phyloP scores from a whole-genome alignment of 1,140 invertebrate species.

The Drosophila bocqueti region DNA sequence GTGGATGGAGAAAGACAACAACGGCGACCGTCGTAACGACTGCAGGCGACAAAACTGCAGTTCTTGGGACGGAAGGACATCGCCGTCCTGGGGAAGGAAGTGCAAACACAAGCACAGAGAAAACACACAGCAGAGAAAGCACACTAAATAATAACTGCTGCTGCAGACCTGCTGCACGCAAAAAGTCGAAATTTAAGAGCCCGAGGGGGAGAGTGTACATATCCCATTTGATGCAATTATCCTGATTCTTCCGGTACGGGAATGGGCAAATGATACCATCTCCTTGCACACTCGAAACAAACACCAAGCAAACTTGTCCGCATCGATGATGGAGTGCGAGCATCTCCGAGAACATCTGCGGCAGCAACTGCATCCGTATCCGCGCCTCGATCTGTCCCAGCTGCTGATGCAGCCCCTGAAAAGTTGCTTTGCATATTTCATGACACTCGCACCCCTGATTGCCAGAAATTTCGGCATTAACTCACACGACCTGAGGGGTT shows the following conservation, averaged over 20 bases:
- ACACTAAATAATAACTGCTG: conserved; percentile 62
- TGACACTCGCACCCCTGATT: conserved; percentile 56
- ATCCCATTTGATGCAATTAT: conserved; percentile 50
- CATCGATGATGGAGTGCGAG: conserved; percentile 31
- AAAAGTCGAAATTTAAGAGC: conserved; percentile 21
- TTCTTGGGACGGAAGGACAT: conserved; percentile 26
- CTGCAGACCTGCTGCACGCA: conserved; percentile 8
- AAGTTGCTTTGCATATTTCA: conserved; percentile 79
- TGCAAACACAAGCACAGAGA: conserved; percentile 9
- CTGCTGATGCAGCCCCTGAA: conserved; percentile 50
- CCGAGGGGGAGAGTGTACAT: conserved; percentile 14
- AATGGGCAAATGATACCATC: conserved; percentile 12
- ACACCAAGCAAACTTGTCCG: conserved; percentile 29
- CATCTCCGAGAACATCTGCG: conserved; percentile 38
- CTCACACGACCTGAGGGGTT: conserved; percentile 63
- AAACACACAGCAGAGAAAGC: conserved; percentile 23
- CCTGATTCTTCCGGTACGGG: conserved; percentile 32
- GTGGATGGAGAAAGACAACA: conserved; percentile 58
- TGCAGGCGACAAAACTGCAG: conserved; percentile 76
- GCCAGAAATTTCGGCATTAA: conserved; percentile 70
- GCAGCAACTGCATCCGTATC: conserved; percentile 45
- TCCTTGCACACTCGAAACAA: conserved; percentile 1
- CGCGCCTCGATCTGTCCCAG: conserved; percentile 53
- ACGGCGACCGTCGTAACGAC: conserved; percentile 27
- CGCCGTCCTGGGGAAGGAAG: conserved; percentile 3